Evolutionary conservation across 2,113 vertebrate species (phyloP), one percentile per base, ranked within the genome.

Genomic region (Malurus alboscapulatus): DNA sequence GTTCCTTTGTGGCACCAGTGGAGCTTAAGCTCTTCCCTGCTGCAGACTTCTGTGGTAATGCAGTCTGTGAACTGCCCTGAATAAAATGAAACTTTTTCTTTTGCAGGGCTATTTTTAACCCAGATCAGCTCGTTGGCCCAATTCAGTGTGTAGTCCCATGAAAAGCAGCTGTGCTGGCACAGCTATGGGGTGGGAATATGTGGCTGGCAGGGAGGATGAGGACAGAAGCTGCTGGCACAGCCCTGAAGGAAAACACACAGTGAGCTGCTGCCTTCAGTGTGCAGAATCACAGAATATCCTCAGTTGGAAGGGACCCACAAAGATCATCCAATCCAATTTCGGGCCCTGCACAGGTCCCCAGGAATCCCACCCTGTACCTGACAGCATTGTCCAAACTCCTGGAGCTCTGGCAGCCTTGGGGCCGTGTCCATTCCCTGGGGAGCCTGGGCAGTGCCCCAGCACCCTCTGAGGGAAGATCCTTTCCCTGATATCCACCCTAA

Each of bases 301-400:
- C 53, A 53, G 13, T 10, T 53, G 51, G 68, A 71, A 65, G 32
- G 59, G 22, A 73, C 17, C 10, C 67, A 65, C 58, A 24, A 32
- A 59, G 76, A 88, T 58, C 26, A 51, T 38, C 32, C 21, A 58
- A 3, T 3, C 3, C 36, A 51, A 0, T 32, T 20, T 21, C 51
- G 44, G 76, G 14, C 26, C 17, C 36, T 73, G 14, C 36, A 50
- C 14, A 65, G 12, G 36, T 7, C 4, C 22, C 32, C 51, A 58
- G 18, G 1, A 50, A 58, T 44, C 44, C 34, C 21, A 26, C 3
- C 55, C 19, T 69, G 65, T 4, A 6, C n/a, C 73, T 71, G 40
- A 2, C 3, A 71, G 24, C 0, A 0, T 0, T 48, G 5, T 16
- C 12, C 44, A 57, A 65, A 73, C 20, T 55, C 3, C 76, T 44